Percentiles rank a stretch among this genome's conserved stretches.
These are phyloP conservation scores for Kradibia gibbosae DNA, from an alignment of 1,140 invertebrate species.

Conservation along the genomic window DNA sequence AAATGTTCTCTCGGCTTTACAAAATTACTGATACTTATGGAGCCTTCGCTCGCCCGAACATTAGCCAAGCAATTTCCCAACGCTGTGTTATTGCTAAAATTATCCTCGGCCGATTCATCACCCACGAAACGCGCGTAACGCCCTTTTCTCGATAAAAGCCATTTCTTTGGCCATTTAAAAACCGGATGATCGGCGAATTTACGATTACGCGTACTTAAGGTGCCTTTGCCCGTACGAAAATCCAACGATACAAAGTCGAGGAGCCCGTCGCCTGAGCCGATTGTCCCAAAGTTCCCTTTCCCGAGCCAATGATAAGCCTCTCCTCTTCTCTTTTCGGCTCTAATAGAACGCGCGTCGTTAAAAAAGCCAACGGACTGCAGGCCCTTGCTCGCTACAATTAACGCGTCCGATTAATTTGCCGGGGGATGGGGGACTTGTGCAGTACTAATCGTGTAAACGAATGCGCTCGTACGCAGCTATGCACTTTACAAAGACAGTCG, in stretches of 20 bases:
- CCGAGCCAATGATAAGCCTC: neutral
- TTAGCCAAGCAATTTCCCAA: neutral
- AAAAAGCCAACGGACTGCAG: neutral
- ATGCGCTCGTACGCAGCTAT: neutral
- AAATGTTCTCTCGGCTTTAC: conserved; percentile 9
- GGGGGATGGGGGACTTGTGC: neutral
- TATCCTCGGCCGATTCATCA: neutral
- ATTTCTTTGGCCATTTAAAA: no score
- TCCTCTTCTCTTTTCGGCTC: neutral
- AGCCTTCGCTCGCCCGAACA: neutral
- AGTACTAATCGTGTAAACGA: neutral
- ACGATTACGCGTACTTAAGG: no score
- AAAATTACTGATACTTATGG: neutral
- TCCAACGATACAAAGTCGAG: no score
- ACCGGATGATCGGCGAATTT: no score
- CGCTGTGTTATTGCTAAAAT: no score
- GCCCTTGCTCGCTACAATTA: neutral
- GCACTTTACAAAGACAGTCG: no score
- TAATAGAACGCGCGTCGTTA: neutral
- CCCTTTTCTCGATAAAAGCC: no score
- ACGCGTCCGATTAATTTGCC: neutral
- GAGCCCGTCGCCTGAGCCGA: no score
- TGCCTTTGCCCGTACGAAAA: no score
- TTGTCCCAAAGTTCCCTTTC: neutral
- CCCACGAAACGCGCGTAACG: no score